phyloP scores from a whole-genome alignment of 2,888 invertebrate genomes.

The Parascotia fuliginaria region DNA sequence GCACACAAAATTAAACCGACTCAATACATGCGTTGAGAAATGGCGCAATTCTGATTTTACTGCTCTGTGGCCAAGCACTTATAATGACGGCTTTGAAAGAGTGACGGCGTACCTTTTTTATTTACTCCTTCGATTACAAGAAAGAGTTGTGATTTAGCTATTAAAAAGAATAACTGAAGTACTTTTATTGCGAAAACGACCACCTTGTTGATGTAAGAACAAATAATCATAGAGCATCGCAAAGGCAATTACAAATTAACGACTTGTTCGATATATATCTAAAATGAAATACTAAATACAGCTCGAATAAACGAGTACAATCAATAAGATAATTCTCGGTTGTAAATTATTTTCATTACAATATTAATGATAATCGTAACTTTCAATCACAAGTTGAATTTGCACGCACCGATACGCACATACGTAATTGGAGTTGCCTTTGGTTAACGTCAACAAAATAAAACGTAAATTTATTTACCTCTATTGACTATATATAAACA shows the following conservation, averaged over 20 bases:
- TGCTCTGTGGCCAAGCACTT: slow-evolving; percentile 28
- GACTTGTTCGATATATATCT: slow-evolving; percentile 53
- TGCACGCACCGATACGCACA: slow-evolving; percentile 59
- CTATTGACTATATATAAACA: background rate
- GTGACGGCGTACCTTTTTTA: slow-evolving; percentile 6
- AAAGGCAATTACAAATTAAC: slow-evolving; percentile 61
- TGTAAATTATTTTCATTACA: slow-evolving; percentile 77
- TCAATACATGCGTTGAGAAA: slow-evolving; percentile 25
- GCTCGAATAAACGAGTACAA: slow-evolving; percentile 61
- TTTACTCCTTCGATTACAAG: slow-evolving; percentile 4
- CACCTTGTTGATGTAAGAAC: background rate
- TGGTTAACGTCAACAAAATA: slow-evolving; percentile 51
- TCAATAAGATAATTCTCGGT: slow-evolving; percentile 64
- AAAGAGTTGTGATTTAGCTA: slow-evolving; percentile 10
- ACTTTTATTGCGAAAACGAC: slow-evolving; percentile 6
- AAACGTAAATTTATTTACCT: slow-evolving; percentile 29
- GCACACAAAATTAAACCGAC: slow-evolving; percentile 51
- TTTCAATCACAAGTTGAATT: slow-evolving; percentile 71
- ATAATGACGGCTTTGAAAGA: slow-evolving; percentile 26
- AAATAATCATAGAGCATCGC: slow-evolving; percentile 35
- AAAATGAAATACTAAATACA: slow-evolving; percentile 56
- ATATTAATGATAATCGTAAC: slow-evolving; percentile 79
- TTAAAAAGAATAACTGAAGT: background rate
- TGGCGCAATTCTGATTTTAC: slow-evolving; percentile 33
- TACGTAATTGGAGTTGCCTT: slow-evolving; percentile 45